phyloP scores from a whole-genome alignment of 2,888 invertebrate genomes.

The Phoenoteleia sp. region DNA sequence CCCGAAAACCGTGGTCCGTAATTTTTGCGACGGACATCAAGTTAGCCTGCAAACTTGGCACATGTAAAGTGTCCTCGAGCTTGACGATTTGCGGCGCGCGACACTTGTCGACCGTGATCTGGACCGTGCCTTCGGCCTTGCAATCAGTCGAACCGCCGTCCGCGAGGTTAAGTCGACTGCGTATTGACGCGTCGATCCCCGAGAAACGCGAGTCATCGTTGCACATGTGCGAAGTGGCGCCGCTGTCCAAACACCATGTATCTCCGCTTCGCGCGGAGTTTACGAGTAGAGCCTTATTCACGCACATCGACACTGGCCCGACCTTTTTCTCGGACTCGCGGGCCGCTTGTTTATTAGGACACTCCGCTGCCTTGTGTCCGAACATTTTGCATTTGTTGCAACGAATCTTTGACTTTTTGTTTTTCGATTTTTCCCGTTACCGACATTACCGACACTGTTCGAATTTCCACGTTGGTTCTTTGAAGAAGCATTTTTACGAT shows the following conservation, averaged over 20 bases:
- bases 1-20: neutral
- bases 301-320: neutral
- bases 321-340: neutral
- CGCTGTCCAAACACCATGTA: constrained; percentile 12
- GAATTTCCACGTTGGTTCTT: neutral
- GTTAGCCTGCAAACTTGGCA: too few species aligned
- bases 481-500: neutral
- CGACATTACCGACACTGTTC: neutral
- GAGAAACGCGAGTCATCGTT: neutral
- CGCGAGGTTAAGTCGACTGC: neutral
- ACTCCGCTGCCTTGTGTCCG: constrained; percentile 2
- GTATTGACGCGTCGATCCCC: neutral
- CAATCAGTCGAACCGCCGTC: neutral
- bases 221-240: neutral
- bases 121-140: neutral
- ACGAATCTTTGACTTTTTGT: neutral
- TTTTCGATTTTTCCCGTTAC: neutral
- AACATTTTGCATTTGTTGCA: constrained; percentile 17
- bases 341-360: neutral
- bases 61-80: too few species aligned
- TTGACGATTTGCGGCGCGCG: too few species aligned
- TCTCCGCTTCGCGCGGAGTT: neutral
- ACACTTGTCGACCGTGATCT: neutral
- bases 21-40: too few species aligned
- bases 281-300: neutral